phyloP scores from a whole-genome alignment of 2,797 vertebrate species.

The Cossypha heuglini region DNA sequence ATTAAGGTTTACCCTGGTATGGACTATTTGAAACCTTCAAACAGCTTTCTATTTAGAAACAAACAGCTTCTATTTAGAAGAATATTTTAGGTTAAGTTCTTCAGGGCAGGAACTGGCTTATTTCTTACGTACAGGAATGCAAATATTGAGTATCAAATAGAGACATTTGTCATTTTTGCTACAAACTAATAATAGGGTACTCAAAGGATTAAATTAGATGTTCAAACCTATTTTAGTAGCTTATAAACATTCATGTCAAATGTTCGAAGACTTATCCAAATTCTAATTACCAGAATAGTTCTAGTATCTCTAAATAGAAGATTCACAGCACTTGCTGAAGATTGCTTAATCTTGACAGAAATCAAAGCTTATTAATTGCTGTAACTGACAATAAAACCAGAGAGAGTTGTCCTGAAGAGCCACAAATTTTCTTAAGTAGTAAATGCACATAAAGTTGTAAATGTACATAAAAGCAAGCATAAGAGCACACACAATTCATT shows the following conservation, averaged over 20 bases:
- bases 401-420: not conserved
- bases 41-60: not conserved
- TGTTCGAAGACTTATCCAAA: not conserved
- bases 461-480: not conserved
- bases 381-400: not conserved
- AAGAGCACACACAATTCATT: not conserved
- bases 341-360: not conserved
- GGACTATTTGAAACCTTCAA: not conserved
- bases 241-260: not conserved
- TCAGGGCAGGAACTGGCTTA: not conserved
- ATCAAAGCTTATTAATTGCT: not conserved
- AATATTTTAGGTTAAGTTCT: not conserved
- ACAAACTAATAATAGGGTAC: not conserved
- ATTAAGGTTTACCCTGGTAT: not conserved
- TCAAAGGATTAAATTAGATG: not conserved
- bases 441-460: not conserved
- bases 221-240: not conserved
- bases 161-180: not conserved
- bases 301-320: not conserved
- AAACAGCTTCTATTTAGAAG: not conserved
- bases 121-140: not conserved
- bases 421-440: not conserved
- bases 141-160: not conserved
- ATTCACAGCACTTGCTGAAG: not conserved
- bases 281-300: not conserved